These are phyloP conservation scores for Amphipoea lucens DNA, from an alignment of 2,888 invertebrate species.

Conservation along the genomic window DNA sequence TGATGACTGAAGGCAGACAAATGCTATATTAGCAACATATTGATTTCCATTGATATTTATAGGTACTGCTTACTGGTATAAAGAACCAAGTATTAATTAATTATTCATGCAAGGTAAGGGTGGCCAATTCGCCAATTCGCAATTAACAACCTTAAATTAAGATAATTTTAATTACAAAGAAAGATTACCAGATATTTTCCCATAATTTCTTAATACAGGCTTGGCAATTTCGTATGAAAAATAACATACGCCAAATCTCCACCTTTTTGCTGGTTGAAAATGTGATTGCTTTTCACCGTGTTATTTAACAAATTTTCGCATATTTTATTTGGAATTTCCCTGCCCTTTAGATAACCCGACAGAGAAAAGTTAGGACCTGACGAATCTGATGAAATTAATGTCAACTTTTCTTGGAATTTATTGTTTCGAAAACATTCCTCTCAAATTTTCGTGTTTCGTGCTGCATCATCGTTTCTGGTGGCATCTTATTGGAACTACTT, in stretches of 20 bases:
- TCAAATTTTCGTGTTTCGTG: neutral
- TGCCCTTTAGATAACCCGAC: no score
- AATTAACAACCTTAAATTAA: neutral
- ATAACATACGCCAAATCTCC: neutral
- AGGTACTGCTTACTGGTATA: neutral
- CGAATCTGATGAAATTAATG: no score
- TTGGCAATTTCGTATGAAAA: neutral
- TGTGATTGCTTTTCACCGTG: neutral
- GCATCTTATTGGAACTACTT: neutral
- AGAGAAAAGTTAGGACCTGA: neutral
- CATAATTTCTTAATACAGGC: neutral
- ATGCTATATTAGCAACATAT: neutral
- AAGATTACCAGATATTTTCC: no score
- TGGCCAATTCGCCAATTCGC: neutral
- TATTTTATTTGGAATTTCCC: neutral
- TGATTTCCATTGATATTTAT: neutral
- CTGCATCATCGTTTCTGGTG: neutral
- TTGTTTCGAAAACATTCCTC: no score
- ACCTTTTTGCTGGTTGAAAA: neutral
- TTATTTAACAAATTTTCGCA: neutral
- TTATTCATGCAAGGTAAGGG: neutral
- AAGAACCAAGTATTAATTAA: neutral
- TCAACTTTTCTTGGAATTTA: no score
- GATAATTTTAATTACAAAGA: neutral
- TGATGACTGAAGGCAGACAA: neutral